These are phyloP conservation scores for Octodon degus DNA, from an alignment of 2,113 vertebrate genomes.

Conservation along the genomic window DNA sequence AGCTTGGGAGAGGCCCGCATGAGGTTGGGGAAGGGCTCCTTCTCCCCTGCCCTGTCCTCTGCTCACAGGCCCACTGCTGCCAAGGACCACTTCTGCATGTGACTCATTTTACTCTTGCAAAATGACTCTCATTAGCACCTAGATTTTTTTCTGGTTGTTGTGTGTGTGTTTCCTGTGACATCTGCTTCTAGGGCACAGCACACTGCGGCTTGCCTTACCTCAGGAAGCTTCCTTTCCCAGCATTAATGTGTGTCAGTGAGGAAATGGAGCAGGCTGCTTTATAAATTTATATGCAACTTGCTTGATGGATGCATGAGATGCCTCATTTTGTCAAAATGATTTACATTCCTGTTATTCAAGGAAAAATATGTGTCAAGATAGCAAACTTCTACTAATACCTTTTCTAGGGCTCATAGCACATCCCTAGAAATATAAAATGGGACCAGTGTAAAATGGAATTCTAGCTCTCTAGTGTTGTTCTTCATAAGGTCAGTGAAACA, in stretches of 20 bases:
- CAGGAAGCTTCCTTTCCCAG: background rate
- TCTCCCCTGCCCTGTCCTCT: rapidly evolving
- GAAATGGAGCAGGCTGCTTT: background rate
- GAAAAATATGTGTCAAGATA: background rate
- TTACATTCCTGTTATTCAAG: background rate
- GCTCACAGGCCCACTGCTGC: background rate
- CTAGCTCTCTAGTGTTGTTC: background rate
- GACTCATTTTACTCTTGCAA: constrained; percentile 8
- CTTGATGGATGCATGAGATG: background rate
- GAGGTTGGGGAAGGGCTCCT: background rate
- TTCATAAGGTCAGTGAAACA: background rate
- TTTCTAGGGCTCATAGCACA: background rate
- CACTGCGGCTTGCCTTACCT: background rate
- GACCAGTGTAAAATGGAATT: background rate
- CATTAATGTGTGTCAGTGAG: background rate
- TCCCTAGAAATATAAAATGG: background rate
- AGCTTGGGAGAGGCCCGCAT: background rate
- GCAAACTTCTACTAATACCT: background rate
- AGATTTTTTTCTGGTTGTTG: background rate
- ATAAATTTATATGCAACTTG: background rate
- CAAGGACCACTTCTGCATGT: background rate
- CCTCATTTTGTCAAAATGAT: constrained; percentile 28
- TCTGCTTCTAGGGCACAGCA: background rate
- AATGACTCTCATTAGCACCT: background rate
- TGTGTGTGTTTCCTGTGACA: background rate